Percentiles rank a stretch among this genome's conserved stretches.
Conservation (phyloP, 2,797 vertebrate genomes). For the Picus viridis region DNA sequence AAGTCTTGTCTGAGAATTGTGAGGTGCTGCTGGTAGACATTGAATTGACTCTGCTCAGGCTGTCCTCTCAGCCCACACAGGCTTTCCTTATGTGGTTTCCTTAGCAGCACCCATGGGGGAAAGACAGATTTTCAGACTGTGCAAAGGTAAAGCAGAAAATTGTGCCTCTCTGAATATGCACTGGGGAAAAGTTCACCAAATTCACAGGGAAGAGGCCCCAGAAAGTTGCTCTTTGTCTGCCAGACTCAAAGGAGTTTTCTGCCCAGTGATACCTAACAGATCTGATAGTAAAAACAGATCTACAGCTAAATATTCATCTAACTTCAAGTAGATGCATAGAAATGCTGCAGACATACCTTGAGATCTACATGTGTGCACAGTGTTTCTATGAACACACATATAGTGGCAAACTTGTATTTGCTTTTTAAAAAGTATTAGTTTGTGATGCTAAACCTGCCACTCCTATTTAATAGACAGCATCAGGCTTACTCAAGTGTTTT, state of each 20-base stretch:
- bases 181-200: neutral
- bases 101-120: neutral
- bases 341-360: accelerated
- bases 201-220: neutral
- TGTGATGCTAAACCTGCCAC: neutral
- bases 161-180: neutral
- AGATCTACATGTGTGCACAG: neutral
- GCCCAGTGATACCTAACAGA: neutral
- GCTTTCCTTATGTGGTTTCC: neutral
- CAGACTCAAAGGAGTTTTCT: neutral
- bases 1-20: neutral
- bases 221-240: neutral
- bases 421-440: neutral
- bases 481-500: neutral
- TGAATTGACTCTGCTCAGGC: neutral
- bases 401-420: neutral
- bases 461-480: neutral
- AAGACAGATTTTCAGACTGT: neutral
- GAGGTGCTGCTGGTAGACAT: neutral
- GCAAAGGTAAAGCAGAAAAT: neutral
- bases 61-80: neutral
- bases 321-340: accelerated
- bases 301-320: neutral
- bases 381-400: neutral
- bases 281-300: neutral